Conservation (phyloP, 2,888 invertebrate species). For the Enchytraeus crypticus region DNA sequence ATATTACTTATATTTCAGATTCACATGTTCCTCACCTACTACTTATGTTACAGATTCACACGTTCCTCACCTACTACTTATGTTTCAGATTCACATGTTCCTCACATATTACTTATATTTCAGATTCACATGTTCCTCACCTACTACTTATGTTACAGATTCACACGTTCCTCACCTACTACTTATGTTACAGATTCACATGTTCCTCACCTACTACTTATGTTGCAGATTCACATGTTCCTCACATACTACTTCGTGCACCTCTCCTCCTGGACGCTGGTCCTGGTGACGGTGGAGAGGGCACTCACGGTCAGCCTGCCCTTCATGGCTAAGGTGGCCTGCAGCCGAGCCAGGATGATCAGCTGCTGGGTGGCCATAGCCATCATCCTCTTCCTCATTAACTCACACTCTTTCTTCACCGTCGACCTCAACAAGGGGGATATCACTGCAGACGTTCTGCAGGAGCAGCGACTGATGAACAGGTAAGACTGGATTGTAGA, state of each 20-base stretch:
- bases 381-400: conserved; percentile 2
- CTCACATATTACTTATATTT: too few species aligned
- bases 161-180: too few species aligned
- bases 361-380: conserved; percentile 8
- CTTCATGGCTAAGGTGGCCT: conserved; percentile 28
- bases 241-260: conserved; percentile 33
- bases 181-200: too few species aligned
- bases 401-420: conserved; percentile 11
- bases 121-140: too few species aligned
- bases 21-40: too few species aligned
- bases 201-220: conserved; percentile 29
- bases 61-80: too few species aligned
- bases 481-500: not conserved
- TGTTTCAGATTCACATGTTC: too few species aligned
- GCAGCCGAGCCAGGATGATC: conserved; percentile 17
- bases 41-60: too few species aligned
- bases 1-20: too few species aligned
- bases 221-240: conserved; percentile 29
- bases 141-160: too few species aligned
- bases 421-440: not conserved
- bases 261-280: conserved; percentile 37
- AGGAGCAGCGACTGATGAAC: not conserved
- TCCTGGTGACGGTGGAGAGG: conserved; percentile 36
- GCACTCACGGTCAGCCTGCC: conserved; percentile 34
- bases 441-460: not conserved